Evolutionary conservation across 2,797 vertebrate species (phyloP), one percentile per base, ranked within the genome.

Genomic region (Anomalospiza imberbis): DNA sequence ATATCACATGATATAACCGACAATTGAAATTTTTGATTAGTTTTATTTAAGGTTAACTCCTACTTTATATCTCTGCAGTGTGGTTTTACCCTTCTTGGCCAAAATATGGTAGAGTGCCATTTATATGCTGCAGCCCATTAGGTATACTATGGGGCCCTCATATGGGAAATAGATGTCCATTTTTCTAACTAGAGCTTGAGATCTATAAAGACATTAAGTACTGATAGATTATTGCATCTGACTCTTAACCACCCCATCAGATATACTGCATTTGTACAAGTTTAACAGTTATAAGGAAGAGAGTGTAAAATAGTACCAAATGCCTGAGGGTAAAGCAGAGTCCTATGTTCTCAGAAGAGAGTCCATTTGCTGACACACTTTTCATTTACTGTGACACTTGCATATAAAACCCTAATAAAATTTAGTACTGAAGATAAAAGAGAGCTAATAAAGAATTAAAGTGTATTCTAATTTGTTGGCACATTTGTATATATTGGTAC

Each of bases 341-440:
- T 28, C 55, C 57, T 85, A 9, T 65, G 57, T 26, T 93, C 88
- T 51, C 53, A 78, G 66, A 70, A 85, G 40, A 85, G 12, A 85
- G 36, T 89, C 22, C 38, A 90, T 94, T 95, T 94, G 36, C 61
- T 89, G 58, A 80, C 88, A 66, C 0, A 2, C 18, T 87, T 83
- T 95, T 89, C 40, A 84, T 91, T 97, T 96, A 44, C 57, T 90
- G 54, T 93, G 68, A 86, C 38, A 85, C 24, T 89, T 77, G 31
- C 26, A 60, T 58, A 65, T 86, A 74, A 92, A 91, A 86, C 45
- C 31, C 44, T 67, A 63, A 94, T 76, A 81, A 95, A 94, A 95
- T 94, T 67, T 80, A 92, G 15, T 61, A 53, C 17, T 38, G 42
- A 44, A 70, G 9, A 66, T 57, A 73, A 73, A 78, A 88, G 38